phyloP scores from a whole-genome alignment of 2,113 vertebrate species.

The Ochotona curzoniae region DNA sequence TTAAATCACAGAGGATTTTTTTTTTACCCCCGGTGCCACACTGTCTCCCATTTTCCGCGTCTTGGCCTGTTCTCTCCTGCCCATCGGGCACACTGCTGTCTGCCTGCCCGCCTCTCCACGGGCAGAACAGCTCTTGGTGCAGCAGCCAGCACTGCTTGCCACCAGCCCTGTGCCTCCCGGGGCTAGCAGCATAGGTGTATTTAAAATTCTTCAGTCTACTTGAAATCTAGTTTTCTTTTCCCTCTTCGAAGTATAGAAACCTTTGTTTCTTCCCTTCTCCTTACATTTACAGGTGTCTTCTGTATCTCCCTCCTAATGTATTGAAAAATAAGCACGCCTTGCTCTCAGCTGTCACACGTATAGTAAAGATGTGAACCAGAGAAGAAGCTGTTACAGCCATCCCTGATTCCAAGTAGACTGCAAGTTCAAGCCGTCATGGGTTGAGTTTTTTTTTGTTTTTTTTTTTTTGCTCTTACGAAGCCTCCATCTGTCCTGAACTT shows the following conservation, averaged over 20 bases:
- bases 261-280: not conserved
- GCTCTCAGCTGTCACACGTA: not conserved
- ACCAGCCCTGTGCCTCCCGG: not conserved
- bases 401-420: no score
- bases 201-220: not conserved
- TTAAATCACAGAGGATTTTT: not conserved
- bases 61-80: not conserved
- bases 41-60: not conserved
- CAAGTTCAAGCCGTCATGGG: no score
- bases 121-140: not conserved
- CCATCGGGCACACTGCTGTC: not conserved
- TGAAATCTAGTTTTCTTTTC: not conserved
- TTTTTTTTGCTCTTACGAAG: no score
- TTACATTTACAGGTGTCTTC: not conserved
- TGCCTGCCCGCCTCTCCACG: not conserved
- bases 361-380: not conserved
- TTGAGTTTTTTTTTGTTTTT: no score
- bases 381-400: not conserved
- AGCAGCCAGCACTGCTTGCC: rapidly evolving
- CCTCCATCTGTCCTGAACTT: no score
- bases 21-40: no score
- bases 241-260: not conserved
- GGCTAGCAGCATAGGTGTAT: not conserved
- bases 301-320: not conserved
- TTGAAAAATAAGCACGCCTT: not conserved